These are phyloP conservation scores for Odontomyia ornata DNA, from an alignment of 2,888 invertebrate genomes.

Conservation along the genomic window DNA sequence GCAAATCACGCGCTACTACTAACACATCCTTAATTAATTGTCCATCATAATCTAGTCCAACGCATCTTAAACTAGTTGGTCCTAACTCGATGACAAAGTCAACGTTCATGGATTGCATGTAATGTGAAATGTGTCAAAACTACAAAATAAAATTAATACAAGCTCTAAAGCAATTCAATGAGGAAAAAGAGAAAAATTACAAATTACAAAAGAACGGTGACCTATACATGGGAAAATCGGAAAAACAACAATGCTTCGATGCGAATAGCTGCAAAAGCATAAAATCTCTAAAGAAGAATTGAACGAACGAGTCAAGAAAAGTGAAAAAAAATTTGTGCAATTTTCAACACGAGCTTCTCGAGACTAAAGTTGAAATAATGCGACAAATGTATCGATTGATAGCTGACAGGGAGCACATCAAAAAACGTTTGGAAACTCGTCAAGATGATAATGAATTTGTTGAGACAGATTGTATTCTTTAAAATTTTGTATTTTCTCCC, in stretches of 20 bases:
- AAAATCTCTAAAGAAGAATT: conserved; percentile 75
- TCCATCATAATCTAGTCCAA: conserved; percentile 16
- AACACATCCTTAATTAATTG: neutral
- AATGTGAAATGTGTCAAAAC: conserved; percentile 88
- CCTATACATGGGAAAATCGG: conserved; percentile 73
- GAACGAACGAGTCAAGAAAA: conserved; percentile 64
- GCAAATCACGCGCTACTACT: neutral
- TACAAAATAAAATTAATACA: conserved; percentile 84
- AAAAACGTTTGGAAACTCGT: conserved; percentile 74
- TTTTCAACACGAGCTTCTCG: conserved; percentile 69
- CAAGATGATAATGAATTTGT: conserved; percentile 91
- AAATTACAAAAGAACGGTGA: conserved; percentile 68
- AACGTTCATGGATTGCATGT: conserved; percentile 56
- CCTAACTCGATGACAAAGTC: conserved; percentile 54
- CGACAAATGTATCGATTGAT: conserved; percentile 70
- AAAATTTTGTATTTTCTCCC: too few species aligned
- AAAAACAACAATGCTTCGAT: conserved; percentile 76
- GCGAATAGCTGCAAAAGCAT: conserved; percentile 79
- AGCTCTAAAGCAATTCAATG: conserved; percentile 69
- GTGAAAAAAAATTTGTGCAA: conserved; percentile 72
- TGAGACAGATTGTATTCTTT: too few species aligned
- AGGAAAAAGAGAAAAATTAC: conserved; percentile 62
- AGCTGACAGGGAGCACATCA: conserved; percentile 73
- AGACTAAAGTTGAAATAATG: conserved; percentile 69
- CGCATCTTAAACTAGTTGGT: neutral